Evolutionary conservation across 2,888 invertebrate genomes (phyloP), one percentile per base, ranked within the genome.

Genomic region (Micoletzkya japonica): DNA sequence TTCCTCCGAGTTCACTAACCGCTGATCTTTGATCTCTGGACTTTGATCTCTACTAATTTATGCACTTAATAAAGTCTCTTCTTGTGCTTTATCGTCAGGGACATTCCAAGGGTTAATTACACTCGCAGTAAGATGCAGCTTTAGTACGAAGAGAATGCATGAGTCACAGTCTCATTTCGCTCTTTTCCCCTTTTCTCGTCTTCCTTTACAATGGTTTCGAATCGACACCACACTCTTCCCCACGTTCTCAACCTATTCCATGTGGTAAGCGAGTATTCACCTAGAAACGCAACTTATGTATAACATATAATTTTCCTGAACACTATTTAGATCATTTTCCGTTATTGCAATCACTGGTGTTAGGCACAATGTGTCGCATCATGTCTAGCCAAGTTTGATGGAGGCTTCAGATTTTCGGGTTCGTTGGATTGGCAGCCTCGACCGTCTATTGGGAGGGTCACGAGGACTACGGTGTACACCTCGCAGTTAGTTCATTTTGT

Each of bases 1-100:
- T 36, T 63, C 17, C 50, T 63, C 49, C 49, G 49, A 63, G 63
- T 63, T 7, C 63, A 49, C 20, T 63, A 49, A 44, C 34, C 32
- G 44, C 10, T 44, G 20, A 14, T 14, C 10, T 14, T 10, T 44
- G 20, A 44, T 14, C 10, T 44, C 44, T 20, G 20, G 10, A 44
- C 44, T 14, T 14, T 44, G 20, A 14, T 20, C 10, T 44, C 44
- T 20, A 44, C 20, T 44, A 10, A 44, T 44, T 20, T 10, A 44
- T n/a, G n/a, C n/a, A n/a, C n/a, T n/a, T n/a, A n/a, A n/a, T n/a
- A n/a, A n/a, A n/a, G n/a, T n/a, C n/a, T n/a, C n/a, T n/a, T n/a
- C n/a, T n/a, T n/a, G n/a, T n/a, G n/a, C n/a, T n/a, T n/a, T n/a
- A n/a, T n/a, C n/a, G n/a, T n/a, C n/a, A n/a, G n/a, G n/a, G n/a